Conservation (phyloP, 2,113 vertebrate species). For the Scortum barcoo region DNA sequence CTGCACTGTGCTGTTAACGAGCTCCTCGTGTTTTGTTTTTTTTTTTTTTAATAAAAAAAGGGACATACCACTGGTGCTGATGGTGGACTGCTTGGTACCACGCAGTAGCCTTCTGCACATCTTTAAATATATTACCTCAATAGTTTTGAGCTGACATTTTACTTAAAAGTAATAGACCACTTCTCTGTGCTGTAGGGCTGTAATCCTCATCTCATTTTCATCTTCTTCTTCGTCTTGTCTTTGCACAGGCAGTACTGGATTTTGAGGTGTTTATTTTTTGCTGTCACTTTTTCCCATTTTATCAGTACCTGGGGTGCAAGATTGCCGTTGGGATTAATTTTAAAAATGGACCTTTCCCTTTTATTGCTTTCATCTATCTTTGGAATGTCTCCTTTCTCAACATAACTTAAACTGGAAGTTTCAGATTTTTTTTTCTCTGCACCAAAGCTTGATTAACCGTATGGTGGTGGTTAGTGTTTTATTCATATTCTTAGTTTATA, state of each 20-base stretch:
- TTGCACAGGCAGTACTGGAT: not conserved
- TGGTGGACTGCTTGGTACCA: not conserved
- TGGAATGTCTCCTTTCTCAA: not conserved
- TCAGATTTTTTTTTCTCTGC: not conserved
- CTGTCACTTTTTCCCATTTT: constrained; percentile 3
- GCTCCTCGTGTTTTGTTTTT: constrained; percentile 18
- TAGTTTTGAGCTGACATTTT: not conserved
- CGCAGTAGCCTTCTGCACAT: not conserved
- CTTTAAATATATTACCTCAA: not conserved
- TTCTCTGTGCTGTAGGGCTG: not conserved
- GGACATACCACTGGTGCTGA: not conserved
- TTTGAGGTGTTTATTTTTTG: not conserved
- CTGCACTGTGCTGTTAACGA: constrained; percentile 16
- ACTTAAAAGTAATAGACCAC: not conserved
- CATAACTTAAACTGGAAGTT: not conserved
- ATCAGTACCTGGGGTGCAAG: not conserved
- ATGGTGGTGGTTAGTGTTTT: not conserved
- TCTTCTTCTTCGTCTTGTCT: not conserved
- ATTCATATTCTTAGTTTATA: not conserved
- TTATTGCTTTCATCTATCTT: constrained; percentile 21
- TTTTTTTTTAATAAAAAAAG: constrained; percentile 12
- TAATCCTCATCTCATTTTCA: not conserved
- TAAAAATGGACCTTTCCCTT: constrained; percentile 22
- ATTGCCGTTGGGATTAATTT: constrained; percentile 9
- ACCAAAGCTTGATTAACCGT: not conserved